Base-by-base conservation (phyloP, 2,113 vertebrate genomes). In the Apteryx mantelli region DNA sequence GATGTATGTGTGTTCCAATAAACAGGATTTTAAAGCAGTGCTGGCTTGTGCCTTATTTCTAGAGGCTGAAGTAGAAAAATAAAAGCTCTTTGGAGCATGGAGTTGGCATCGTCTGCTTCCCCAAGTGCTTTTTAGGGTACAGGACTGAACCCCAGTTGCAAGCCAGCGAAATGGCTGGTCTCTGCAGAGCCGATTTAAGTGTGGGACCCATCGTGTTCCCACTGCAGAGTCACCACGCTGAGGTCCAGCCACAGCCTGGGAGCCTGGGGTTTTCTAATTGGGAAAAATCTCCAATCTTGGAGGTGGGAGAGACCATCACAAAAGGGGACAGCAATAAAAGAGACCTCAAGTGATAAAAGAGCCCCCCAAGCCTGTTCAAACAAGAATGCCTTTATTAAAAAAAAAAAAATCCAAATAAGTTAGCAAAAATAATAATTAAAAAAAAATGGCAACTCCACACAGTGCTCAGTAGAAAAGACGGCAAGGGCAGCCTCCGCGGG, bases 341-440 rank as follows among this genome's bases (percentile, higher is more conserved):
- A 77, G 76, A 38, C 17, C 5, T 21, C 1, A 1, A 66, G 80
- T 56, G 55, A 14, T 56, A 56, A 56, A 17, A 56, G 53, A 80
- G 44, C 44, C 42, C 50, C 50, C 52, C 38, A 20, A 86, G 55
- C 44, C 63, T 97, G 89, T 98, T 98, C 97, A 99, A 99, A 99
- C 99, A 98, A 98, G 97, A 98, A 98, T 98, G 85, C 96, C 98
- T 99, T 99, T 99, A 99, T 99, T 99, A 97, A 92, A 99, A 99
- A 99, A 98, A 38, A 98, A 98, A 99, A 98, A 98, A 96, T 98
- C 98, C 97, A 95, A 99, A 99, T 99, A 99, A 99, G 93, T 99
- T 99, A 99, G 98, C 98, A 99, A 99, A 99, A 99, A 99, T 98
- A 98, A 97, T 97, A 98, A 98, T 98, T 98, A 97, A 98, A 98